Evolutionary conservation across 2,888 invertebrate genomes (phyloP).

Genomic region (Cepaea hortensis): DNA sequence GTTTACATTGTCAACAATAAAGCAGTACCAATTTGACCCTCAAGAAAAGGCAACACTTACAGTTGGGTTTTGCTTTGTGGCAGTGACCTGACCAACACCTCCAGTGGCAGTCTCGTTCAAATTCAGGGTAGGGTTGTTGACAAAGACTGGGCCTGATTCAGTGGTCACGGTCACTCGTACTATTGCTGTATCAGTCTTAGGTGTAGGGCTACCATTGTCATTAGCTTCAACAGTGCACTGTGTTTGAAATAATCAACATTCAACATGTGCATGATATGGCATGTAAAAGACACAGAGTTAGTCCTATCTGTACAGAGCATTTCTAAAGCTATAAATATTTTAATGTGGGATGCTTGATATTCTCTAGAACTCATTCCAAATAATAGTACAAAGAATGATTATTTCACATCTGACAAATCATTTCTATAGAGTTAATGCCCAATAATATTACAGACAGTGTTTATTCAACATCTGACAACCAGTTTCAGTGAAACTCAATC

Average conservation of each 20-base stretch:
- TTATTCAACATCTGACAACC: too few species aligned
- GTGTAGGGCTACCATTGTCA: conserved; percentile 63
- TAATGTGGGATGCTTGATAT: too few species aligned
- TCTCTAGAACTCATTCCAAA: too few species aligned
- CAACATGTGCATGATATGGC: background rate
- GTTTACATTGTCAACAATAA: background rate
- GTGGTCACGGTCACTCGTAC: conserved; percentile 61
- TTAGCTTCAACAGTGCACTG: conserved; percentile 63
- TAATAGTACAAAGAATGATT: too few species aligned
- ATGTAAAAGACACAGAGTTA: too few species aligned
- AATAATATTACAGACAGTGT: too few species aligned
- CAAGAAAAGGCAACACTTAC: conserved; percentile 35
- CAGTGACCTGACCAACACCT: conserved; percentile 48
- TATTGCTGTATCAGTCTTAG: conserved; percentile 57
- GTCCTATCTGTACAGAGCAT: too few species aligned
- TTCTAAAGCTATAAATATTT: too few species aligned
- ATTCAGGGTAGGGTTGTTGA: conserved; percentile 45
- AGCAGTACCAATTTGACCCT: background rate
- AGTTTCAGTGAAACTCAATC: too few species aligned
- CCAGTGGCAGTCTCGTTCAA: conserved; percentile 61
- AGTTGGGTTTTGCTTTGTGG: conserved; percentile 50
- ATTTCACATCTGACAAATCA: too few species aligned
- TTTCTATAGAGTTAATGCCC: too few species aligned
- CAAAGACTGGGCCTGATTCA: conserved; percentile 56
- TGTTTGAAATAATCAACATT: background rate